These are phyloP conservation scores for Epizoanthus rinbou DNA, from an alignment of 92 coral and sea anemone species.

Conservation along the genomic window DNA sequence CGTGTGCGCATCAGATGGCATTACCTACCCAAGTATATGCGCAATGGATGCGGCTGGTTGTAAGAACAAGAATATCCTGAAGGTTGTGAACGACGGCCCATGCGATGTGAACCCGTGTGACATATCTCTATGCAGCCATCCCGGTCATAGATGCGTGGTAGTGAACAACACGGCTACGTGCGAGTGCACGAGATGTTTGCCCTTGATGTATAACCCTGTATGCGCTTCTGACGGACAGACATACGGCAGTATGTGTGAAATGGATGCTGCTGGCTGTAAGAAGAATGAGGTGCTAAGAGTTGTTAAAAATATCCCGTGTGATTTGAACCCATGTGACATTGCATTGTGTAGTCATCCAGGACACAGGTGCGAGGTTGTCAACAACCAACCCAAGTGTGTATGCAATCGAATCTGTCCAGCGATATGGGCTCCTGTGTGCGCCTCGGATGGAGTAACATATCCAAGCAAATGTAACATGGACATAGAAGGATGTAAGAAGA, in stretches of 20 bases:
- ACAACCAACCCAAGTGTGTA: constrained; percentile 70
- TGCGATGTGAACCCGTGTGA: constrained; percentile 64
- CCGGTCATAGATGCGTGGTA: constrained; percentile 64
- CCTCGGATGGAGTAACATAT: constrained; percentile 71
- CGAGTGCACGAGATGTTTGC: constrained; percentile 59
- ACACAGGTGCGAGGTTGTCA: constrained; percentile 65
- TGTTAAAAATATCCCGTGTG: constrained; percentile 24
- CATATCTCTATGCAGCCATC: constrained; percentile 70
- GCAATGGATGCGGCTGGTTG: constrained; percentile 41
- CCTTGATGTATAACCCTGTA: constrained; percentile 53
- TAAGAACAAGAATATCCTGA: constrained; percentile 26
- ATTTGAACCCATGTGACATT: constrained; percentile 67
- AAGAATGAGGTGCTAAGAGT: constrained; percentile 30
- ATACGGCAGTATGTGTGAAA: constrained; percentile 71
- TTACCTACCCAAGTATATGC: constrained; percentile 35
- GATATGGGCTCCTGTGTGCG: constrained; percentile 76
- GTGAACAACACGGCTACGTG: constrained; percentile 77
- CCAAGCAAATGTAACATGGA: constrained; percentile 68
- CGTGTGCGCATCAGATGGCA: constrained; percentile 41
- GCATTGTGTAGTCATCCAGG: constrained; percentile 64
- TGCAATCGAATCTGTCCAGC: constrained; percentile 66
- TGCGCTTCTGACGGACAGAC: constrained; percentile 90
- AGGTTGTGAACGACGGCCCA: constrained; percentile 31
- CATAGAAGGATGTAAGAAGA: constrained; percentile 63
- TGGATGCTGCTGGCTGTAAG: constrained; percentile 74